phyloP scores from a whole-genome alignment of 2,113 vertebrate species.

The Oryctolagus cuniculus region DNA sequence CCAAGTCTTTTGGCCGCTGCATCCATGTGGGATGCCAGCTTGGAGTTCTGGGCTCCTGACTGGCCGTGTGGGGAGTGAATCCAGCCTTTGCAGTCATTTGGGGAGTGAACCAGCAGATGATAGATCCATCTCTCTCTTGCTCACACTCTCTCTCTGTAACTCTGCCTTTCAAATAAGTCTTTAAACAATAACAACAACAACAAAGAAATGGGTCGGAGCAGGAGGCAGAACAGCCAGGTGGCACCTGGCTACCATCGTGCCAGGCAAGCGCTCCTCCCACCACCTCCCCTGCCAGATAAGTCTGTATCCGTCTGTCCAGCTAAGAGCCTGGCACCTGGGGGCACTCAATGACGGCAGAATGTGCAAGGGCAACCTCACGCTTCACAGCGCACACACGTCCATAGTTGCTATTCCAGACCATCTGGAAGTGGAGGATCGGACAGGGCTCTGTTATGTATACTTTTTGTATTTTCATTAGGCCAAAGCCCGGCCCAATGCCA shows the following conservation, averaged over 20 bases:
- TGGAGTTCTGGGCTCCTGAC: too few relatives aligned
- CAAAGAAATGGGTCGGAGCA: background rate
- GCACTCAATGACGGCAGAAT: background rate
- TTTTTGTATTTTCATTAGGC: constrained; percentile 21
- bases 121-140: too few relatives aligned
- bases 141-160: too few relatives aligned
- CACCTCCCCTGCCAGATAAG: background rate
- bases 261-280: background rate
- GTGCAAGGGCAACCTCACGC: background rate
- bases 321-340: background rate
- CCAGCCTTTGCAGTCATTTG: too few relatives aligned
- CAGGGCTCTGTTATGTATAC: background rate
- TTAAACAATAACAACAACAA: background rate
- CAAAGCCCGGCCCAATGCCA: background rate
- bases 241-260: background rate
- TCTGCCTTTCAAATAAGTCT: too few relatives aligned
- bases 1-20: too few relatives aligned
- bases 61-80: too few relatives aligned
- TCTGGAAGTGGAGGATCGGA: background rate
- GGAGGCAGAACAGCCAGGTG: background rate
- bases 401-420: background rate
- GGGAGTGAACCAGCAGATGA: too few relatives aligned
- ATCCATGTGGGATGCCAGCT: too few relatives aligned
- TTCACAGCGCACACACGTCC: background rate
- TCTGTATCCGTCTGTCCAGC: background rate